Base-by-base conservation (phyloP, 2,888 invertebrate species). In the Melanostoma scalare region DNA sequence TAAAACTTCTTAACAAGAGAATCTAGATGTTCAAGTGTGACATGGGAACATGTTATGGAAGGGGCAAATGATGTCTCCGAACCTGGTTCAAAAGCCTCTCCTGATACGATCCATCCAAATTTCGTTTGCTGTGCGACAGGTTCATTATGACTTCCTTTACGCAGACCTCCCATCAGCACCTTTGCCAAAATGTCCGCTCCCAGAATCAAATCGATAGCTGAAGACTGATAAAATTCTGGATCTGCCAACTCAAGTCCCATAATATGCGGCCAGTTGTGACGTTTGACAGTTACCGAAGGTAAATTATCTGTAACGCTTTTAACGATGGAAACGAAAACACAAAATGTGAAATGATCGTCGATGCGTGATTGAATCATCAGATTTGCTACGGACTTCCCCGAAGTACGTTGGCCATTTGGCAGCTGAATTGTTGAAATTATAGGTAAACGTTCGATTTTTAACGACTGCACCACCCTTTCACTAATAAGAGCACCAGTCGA, bases 401-500 rank as follows among this genome's bases (percentile, higher is more conserved):
- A 42, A n/a, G 53, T 68, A 4, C n/a, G 44, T 30, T 68, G 68
- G 6, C 68, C 68, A 10, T 68, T 68, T 6, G 68, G 36, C 2
- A 68, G 30, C 10, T 56, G 53, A 42, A 68, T 68, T 0, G 56
- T 20, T 3, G 56, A 68, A 46, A 55, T 56, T 4, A 68, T 46
- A 8, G 68, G 55, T 1, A 68, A n/a, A n/a, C 44, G 67, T 5
- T 53, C 44, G 3, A 67, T 1, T 20, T 42, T 33, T 10, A 67
- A 20, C 1, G 33, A 42, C 33, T 67, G 67, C 4, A 44, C 67
- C 3, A 63, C 73, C 33, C 63, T 40, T 55, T 73, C 73, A 63
- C 44, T 61, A 10, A 73, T 44, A 31, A 73, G 52, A 31, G 73
- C 65, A 35, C 73, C 65, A 46, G 61, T 63, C 35, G 65, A 74